phyloP scores from a whole-genome alignment of 2,113 vertebrate genomes.

The Pelecanus crispus region DNA sequence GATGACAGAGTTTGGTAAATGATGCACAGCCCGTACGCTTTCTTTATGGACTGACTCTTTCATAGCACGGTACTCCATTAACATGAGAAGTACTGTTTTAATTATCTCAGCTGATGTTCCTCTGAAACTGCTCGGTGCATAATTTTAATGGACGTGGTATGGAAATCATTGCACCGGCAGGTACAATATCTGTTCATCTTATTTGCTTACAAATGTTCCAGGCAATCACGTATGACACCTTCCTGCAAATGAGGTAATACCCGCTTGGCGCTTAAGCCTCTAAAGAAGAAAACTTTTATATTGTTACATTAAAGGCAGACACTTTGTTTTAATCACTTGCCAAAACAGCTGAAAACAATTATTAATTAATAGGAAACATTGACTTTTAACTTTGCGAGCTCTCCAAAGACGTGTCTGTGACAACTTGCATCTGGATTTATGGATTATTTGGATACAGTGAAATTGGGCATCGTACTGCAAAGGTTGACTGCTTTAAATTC shows the following conservation, averaged over 20 bases:
- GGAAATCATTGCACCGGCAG: not conserved
- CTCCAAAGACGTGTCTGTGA: slow-evolving; percentile 69
- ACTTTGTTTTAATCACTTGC: slow-evolving; percentile 78
- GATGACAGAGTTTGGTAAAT: not conserved
- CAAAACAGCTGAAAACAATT: slow-evolving; percentile 89
- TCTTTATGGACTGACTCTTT: not conserved
- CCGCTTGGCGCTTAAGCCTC: not conserved
- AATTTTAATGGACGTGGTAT: not conserved
- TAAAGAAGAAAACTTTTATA: slow-evolving; percentile 63
- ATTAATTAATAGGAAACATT: slow-evolving; percentile 92
- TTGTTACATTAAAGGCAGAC: slow-evolving; percentile 73
- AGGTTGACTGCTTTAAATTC: slow-evolving; percentile 57
- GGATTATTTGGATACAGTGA: slow-evolving; percentile 59
- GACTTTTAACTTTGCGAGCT: slow-evolving; percentile 78
- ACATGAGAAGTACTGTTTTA: not conserved
- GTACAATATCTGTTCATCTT: not conserved
- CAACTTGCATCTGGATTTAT: slow-evolving; percentile 76
- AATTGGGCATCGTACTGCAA: slow-evolving; percentile 56
- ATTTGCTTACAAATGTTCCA: not conserved
- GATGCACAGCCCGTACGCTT: not conserved
- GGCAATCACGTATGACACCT: slow-evolving; percentile 22
- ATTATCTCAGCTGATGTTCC: not conserved
- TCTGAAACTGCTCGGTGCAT: not conserved
- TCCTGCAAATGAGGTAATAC: slow-evolving; percentile 45
- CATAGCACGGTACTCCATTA: not conserved